phyloP scores from a whole-genome alignment of 2,113 vertebrate genomes.

The Dromaius novaehollandiae region DNA sequence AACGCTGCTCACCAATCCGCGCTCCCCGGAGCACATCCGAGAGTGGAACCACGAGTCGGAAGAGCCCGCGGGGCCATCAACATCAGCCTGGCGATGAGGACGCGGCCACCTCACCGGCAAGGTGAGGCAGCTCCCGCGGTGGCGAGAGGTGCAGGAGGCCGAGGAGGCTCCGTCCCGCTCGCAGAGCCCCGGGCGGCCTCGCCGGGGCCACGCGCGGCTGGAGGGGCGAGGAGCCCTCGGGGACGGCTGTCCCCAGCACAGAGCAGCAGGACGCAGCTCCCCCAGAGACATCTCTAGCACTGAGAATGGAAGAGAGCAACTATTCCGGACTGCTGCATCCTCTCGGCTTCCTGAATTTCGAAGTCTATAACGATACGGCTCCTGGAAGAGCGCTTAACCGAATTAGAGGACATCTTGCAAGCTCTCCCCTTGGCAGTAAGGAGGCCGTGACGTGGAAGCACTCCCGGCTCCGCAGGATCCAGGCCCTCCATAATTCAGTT shows the following conservation, averaged over 20 bases:
- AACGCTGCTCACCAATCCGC: fast-evolving
- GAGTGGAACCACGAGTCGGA: not conserved
- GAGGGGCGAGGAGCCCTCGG: not conserved
- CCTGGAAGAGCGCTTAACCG: slow-evolving; percentile 27
- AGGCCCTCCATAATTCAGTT: not conserved
- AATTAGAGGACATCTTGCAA: not conserved
- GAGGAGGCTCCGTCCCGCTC: not conserved
- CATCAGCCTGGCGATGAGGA: not conserved
- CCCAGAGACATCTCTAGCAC: not conserved
- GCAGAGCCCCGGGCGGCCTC: not conserved
- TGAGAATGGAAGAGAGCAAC: not conserved
- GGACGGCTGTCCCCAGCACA: not conserved
- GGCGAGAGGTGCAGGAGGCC: not conserved
- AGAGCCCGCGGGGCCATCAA: not conserved
- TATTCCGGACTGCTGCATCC: not conserved
- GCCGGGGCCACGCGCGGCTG: not conserved
- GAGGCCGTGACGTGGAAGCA: not conserved
- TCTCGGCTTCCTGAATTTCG: not conserved
- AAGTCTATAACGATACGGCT: not conserved
- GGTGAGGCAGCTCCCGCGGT: not conserved
- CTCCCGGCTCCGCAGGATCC: not conserved
- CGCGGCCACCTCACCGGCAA: not conserved
- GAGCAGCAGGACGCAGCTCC: not conserved
- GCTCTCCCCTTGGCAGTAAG: not conserved
- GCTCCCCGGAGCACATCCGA: not conserved